Evolutionary conservation across 2,888 invertebrate species (phyloP).

Genomic region (Belgica antarctica): DNA sequence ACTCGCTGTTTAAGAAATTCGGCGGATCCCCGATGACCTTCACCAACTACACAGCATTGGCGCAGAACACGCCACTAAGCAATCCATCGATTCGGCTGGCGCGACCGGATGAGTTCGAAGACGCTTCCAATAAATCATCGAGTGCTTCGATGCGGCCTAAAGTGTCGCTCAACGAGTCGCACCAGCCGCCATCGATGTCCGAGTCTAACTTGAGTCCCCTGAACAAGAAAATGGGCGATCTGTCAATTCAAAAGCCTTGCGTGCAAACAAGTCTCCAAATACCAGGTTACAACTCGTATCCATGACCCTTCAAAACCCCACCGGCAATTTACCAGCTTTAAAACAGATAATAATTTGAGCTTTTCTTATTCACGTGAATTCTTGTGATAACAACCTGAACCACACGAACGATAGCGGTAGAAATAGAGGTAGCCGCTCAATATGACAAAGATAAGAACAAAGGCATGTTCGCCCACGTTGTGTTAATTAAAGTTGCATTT

Average conservation of each 20-base stretch:
- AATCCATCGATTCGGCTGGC: neutral
- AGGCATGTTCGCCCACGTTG: too few species aligned
- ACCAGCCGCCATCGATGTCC: neutral
- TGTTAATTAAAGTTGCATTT: neutral
- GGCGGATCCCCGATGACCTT: constrained; percentile 6
- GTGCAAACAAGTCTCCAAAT: neutral
- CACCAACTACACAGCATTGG: neutral
- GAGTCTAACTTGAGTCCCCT: neutral
- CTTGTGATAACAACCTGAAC: too few species aligned
- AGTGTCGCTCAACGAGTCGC: neutral
- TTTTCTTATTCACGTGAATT: too few species aligned
- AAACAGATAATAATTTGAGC: too few species aligned
- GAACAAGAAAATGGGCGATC: neutral
- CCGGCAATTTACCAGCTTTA: too few species aligned
- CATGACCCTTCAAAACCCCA: neutral
- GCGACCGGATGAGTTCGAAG: neutral
- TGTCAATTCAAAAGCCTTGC: neutral
- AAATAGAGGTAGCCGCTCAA: neutral
- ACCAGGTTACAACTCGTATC: constrained; percentile 4
- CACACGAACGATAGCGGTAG: too few species aligned
- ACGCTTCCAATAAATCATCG: neutral
- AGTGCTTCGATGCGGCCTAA: neutral
- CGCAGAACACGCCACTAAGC: neutral
- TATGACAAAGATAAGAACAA: neutral
- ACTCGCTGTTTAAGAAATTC: constrained; percentile 18